Evolutionary conservation across 2,113 vertebrate genomes (phyloP).

Genomic region (Pelusios castaneus): DNA sequence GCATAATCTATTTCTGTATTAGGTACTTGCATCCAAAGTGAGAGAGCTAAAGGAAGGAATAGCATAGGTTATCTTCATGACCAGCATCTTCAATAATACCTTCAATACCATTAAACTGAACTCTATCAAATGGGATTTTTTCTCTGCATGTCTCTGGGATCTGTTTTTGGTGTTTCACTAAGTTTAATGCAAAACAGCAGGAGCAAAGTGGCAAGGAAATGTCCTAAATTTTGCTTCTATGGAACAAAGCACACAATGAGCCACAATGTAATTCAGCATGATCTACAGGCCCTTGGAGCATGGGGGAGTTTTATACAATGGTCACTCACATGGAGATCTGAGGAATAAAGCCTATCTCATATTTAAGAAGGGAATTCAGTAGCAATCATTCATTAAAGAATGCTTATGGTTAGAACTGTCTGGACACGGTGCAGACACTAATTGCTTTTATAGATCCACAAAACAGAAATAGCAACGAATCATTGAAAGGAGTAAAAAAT

Average conservation of each 20-base stretch:
- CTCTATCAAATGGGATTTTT: neutral
- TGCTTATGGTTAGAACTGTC: neutral
- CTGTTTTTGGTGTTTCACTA: neutral
- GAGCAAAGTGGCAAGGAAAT: neutral
- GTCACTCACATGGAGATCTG: neutral
- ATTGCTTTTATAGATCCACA: neutral
- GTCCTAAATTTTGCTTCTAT: neutral
- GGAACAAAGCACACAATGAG: neutral
- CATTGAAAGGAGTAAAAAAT: neutral
- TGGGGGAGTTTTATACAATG: neutral
- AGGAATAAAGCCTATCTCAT: neutral
- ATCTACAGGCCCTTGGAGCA: neutral
- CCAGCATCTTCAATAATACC: neutral
- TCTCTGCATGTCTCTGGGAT: neutral
- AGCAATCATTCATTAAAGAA: neutral
- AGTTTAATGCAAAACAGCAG: neutral
- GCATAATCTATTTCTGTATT: neutral
- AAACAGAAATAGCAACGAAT: neutral
- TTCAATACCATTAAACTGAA: neutral
- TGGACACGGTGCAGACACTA: neutral
- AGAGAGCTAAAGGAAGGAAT: neutral
- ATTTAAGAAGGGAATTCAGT: neutral
- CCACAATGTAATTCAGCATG: neutral
- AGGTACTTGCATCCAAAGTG: neutral
- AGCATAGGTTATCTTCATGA: neutral